phyloP scores from a whole-genome alignment of 2,113 vertebrate species.

The Antechinus flavipes region DNA sequence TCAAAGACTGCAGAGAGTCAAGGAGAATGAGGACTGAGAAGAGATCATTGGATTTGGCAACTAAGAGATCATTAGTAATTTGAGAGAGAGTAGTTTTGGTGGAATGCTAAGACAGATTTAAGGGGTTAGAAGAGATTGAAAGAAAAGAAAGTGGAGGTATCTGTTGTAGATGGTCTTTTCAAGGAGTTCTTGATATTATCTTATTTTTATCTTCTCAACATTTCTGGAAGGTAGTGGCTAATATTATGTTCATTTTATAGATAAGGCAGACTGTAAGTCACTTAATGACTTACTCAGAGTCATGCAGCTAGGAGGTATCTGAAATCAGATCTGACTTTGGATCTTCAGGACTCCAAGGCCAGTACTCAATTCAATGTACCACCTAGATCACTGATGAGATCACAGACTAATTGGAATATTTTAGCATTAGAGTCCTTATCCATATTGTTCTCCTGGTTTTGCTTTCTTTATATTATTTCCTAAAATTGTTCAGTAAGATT shows the following conservation, averaged over 20 bases:
- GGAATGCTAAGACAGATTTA: not conserved
- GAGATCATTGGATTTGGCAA: not conserved
- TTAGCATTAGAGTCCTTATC: not conserved
- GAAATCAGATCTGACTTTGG: not conserved
- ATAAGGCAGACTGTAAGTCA: not conserved
- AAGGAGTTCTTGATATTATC: not conserved
- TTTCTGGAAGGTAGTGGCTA: not conserved
- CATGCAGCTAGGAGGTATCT: not conserved
- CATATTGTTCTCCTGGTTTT: not conserved
- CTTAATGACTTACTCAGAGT: not conserved
- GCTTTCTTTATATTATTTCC: not conserved
- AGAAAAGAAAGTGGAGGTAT: not conserved
- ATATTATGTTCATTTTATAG: not conserved
- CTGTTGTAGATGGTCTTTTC: not conserved
- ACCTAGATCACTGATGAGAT: not conserved
- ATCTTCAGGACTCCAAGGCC: not conserved
- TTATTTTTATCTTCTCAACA: not conserved
- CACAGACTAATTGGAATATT: not conserved
- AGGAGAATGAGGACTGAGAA: not conserved
- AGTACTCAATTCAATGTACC: not conserved
- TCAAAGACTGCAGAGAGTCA: not conserved
- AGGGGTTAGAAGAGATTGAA: not conserved
- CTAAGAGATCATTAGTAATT: not conserved
- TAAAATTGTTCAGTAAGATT: not conserved
- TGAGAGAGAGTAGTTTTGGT: not conserved